Conservation (phyloP, 2,797 vertebrate genomes). For the Ateles fusciceps region DNA sequence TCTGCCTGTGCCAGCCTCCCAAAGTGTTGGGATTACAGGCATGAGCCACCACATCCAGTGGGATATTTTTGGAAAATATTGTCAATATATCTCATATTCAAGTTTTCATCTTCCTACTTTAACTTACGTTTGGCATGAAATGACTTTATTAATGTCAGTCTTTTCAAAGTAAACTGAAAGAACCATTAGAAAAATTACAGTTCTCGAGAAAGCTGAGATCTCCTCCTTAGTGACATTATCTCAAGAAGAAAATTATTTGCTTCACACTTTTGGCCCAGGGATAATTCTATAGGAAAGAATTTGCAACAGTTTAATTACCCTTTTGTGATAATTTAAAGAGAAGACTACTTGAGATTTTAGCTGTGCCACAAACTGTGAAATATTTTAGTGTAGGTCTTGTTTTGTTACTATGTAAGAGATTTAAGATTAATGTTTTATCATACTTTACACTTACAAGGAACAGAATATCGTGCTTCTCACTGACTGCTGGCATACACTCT, state of each 20-base stretch:
- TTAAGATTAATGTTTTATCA: constrained; percentile 5
- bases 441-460: not conserved
- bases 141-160: not conserved
- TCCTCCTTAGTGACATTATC: not conserved
- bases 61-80: not conserved
- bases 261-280: not conserved
- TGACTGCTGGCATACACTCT: not conserved
- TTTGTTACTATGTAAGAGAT: not conserved
- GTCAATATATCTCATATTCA: not conserved
- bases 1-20: not conserved
- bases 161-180: not conserved
- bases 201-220: constrained; percentile 32
- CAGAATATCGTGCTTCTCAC: not conserved
- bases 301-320: constrained; percentile 9
- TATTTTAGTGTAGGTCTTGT: constrained; percentile 7
- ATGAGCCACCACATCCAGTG: not conserved
- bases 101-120: not conserved
- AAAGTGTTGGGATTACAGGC: not conserved
- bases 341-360: not conserved
- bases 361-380: not conserved
- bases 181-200: not conserved
- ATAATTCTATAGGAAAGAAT: constrained; percentile 17
- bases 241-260: constrained; percentile 31
- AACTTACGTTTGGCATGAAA: not conserved
- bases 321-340: constrained; percentile 4